These are phyloP conservation scores for Odontomyia ornata DNA, from an alignment of 2,888 invertebrate genomes.

Conservation along the genomic window DNA sequence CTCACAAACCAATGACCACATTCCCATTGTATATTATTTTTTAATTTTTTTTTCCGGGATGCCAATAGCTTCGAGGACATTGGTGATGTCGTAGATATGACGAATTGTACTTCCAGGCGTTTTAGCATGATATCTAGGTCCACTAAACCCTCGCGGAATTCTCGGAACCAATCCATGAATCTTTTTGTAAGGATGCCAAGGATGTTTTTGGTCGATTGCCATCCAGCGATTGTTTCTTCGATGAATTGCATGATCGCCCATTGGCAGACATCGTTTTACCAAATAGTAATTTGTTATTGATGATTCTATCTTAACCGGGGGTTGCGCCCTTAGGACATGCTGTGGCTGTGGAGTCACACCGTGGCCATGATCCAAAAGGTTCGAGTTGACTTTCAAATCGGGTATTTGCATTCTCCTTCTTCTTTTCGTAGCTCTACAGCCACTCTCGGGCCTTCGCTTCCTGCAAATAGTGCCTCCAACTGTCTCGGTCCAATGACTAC, in stretches of 20 bases:
- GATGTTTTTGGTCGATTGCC: constrained; percentile 79
- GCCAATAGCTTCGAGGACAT: constrained; percentile 95
- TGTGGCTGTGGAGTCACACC: constrained; percentile 80
- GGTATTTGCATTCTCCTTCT: too few relatives aligned
- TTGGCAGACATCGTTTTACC: constrained; percentile 84
- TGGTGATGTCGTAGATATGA: constrained; percentile 96
- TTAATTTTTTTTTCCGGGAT: constrained; percentile 95
- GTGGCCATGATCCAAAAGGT: too few relatives aligned
- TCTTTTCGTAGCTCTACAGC: too few relatives aligned
- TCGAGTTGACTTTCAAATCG: constrained; percentile 65
- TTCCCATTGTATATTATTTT: constrained; percentile 98
- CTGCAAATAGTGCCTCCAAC: too few relatives aligned
- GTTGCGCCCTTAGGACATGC: constrained; percentile 38
- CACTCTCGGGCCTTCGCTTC: too few relatives aligned
- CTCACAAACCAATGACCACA: constrained; percentile 69
- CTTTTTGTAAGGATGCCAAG: constrained; percentile 94
- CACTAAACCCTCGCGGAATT: constrained; percentile 88
- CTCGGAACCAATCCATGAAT: constrained; percentile 88
- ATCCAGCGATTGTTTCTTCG: constrained; percentile 57
- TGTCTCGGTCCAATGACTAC: too few relatives aligned
- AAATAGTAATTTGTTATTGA: constrained; percentile 66
- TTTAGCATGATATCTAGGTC: constrained; percentile 91
- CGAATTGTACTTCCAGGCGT: constrained; percentile 92
- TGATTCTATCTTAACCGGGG: constrained; percentile 53
- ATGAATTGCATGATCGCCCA: constrained; percentile 63